Evolutionary conservation across 2,797 vertebrate genomes (phyloP), one percentile per base, ranked within the genome.

Genomic region (Takifugu ocellatus): DNA sequence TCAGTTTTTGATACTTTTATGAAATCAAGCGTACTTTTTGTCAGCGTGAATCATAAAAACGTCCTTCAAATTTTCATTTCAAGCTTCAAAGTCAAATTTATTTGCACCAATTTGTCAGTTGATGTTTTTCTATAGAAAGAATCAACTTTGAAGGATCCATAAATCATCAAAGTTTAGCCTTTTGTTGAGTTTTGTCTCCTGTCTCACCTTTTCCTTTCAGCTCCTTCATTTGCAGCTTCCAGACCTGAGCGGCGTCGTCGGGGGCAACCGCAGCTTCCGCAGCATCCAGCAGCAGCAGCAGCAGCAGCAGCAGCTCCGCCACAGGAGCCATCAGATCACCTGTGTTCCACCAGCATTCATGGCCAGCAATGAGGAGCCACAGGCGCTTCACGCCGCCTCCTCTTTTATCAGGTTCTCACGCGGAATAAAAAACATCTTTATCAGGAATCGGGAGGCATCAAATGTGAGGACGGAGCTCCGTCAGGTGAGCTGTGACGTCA

Each of bases 191-290:
- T 33, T 9, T 33, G 2, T 33, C 10, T 33, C 10, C 5, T 6
- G 1, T 6, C 78, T 74, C 62, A 91, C 88, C 86, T 80, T 70
- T 74, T 21, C 45, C 68, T 53, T 49, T 77, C 31, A 70, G 61
- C 24, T 90, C 82, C 59, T 51, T 88, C 49, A 88, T 49, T 57
- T 83, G 82, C n/a, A 82, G 59, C 77, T 61, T 79, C 89, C 88
- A 90, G 36, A 79, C 49, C 65, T 61, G 42, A 58, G 44, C 89
- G 16, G 56, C 45, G 25, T 83, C 77, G 31, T 49, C 64, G 3
- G 25, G 26, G 11, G 65, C 51, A 12, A n/a, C 29, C 27, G 0
- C 24, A 0, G 55, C 5, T 8, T 68, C 56, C 3, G 11, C 25
- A 43, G 69, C 1, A 51, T 15, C 36, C 27, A 78, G 58, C 2